A percentile compares a stretch with the other conserved stretches of the same genome.
These are phyloP conservation scores for Blera fallax DNA, from an alignment of 2,888 invertebrate genomes.

Conservation along the genomic window DNA sequence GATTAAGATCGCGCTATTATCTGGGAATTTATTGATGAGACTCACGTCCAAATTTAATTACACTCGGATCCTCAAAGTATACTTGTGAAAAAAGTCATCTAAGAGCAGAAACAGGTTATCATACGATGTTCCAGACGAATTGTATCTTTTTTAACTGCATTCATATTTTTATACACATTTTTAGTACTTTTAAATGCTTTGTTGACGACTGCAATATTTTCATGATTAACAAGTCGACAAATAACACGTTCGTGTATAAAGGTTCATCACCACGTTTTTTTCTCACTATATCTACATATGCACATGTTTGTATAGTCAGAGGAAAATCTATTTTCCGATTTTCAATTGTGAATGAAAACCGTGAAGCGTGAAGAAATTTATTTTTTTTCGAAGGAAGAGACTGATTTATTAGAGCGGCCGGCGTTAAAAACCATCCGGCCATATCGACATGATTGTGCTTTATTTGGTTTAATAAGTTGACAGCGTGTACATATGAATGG, in stretches of 20 bases:
- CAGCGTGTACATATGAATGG: background rate
- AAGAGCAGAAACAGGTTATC: too few species aligned
- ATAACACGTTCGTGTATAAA: background rate
- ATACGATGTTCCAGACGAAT: too few species aligned
- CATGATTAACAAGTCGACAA: background rate
- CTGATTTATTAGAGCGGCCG: background rate
- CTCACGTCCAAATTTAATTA: too few species aligned
- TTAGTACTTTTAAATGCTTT: background rate
- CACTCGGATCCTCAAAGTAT: too few species aligned
- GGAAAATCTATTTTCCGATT: background rate
- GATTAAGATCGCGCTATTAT: too few species aligned
- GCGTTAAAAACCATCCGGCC: slow-evolving; percentile 2
- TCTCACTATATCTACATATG: too few species aligned
- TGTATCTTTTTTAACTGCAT: too few species aligned
- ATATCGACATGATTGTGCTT: background rate
- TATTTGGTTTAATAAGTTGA: background rate
- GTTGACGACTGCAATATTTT: background rate
- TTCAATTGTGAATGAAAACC: background rate
- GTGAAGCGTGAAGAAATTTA: slow-evolving; percentile 6
- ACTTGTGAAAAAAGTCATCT: too few species aligned
- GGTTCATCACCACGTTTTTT: background rate
- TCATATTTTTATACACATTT: too few species aligned
- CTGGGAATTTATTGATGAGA: too few species aligned
- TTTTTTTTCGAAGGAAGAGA: background rate
- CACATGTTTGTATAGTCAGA: too few species aligned